Conservation (phyloP, 2,888 invertebrate genomes). For the Brenthis hecate region DNA sequence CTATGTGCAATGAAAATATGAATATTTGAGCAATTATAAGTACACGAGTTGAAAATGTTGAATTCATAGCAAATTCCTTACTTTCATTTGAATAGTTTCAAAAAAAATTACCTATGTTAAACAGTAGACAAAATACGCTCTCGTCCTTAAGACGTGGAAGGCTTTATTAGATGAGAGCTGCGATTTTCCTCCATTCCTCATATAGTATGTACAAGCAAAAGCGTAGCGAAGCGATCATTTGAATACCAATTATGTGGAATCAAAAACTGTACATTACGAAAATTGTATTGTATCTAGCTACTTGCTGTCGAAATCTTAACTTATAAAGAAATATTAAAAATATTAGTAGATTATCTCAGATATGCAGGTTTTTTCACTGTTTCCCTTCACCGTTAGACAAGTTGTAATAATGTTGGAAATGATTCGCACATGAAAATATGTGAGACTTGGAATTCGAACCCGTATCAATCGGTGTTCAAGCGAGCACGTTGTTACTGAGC, state of each 20-base stretch:
- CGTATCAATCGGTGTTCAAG: no score
- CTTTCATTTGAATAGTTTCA: not conserved
- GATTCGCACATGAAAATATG: no score
- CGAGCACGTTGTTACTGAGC: no score
- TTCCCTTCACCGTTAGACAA: no score
- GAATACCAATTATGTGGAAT: conserved; percentile 3
- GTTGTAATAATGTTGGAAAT: no score
- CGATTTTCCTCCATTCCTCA: conserved; percentile 25
- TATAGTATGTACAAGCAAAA: conserved; percentile 20
- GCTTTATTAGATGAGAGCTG: conserved; percentile 18
- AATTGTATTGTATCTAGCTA: not conserved
- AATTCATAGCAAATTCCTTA: not conserved
- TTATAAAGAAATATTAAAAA: not conserved
- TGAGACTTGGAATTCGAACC: no score
- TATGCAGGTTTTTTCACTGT: no score
- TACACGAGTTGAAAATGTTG: no score
- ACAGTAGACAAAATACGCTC: conserved; percentile 16
- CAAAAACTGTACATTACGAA: not conserved
- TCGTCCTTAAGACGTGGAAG: conserved; percentile 26
- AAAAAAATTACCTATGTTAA: not conserved
- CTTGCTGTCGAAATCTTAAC: not conserved
- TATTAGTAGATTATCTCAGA: not conserved
- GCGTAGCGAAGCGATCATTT: conserved; percentile 1
- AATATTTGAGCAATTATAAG: no score
- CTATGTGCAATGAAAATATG: no score